Conservation (phyloP, 2,797 vertebrate genomes). For the Acrossocheilus wenchowensis region DNA sequence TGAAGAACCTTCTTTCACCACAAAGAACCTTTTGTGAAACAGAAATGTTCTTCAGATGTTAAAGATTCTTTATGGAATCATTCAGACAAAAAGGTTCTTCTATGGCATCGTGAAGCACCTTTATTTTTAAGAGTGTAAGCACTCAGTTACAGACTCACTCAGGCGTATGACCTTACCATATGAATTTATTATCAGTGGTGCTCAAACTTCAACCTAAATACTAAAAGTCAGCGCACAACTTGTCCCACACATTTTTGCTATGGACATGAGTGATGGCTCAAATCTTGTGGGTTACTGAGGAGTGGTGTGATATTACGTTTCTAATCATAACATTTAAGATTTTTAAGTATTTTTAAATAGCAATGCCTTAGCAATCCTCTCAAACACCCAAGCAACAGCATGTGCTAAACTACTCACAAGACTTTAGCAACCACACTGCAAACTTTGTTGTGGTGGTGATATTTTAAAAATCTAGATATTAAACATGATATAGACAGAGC, state of each 20-base stretch:
- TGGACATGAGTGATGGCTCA: neutral
- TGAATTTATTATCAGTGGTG: neutral
- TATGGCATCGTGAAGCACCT: too few relatives aligned
- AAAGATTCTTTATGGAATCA: too few relatives aligned
- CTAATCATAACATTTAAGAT: too few relatives aligned
- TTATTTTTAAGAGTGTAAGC: neutral
- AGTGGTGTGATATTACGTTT: neutral
- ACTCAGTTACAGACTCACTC: slow-evolving; percentile 46
- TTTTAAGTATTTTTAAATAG: neutral
- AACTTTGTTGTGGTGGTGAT: neutral
- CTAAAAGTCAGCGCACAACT: neutral
- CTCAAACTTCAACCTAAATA: neutral
- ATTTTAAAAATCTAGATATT: neutral
- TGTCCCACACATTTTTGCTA: neutral
- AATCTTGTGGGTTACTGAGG: neutral
- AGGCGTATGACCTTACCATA: neutral
- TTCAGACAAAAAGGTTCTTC: too few relatives aligned
- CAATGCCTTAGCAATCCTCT: neutral
- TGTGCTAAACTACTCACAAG: neutral
- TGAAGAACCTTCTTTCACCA: too few relatives aligned
- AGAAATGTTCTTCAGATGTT: too few relatives aligned
- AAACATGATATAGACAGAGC: neutral
- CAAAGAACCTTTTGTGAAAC: too few relatives aligned
- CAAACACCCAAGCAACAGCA: neutral
- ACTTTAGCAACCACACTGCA: neutral